Base-by-base conservation (phyloP, 1,140 invertebrate species). In the Manduca sexta region DNA sequence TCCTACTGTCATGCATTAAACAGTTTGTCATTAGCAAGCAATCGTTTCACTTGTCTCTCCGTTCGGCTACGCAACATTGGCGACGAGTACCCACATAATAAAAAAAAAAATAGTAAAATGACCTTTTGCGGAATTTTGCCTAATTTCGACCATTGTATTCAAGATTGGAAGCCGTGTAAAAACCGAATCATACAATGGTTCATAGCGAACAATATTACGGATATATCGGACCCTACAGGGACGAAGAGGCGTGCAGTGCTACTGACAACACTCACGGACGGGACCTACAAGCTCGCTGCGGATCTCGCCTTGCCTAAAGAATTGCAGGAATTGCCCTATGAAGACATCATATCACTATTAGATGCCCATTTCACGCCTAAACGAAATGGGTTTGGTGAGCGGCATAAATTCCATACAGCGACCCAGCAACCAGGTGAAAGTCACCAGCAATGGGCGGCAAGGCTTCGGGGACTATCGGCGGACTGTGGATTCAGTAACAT, bases 131-230 rank as follows among this genome's bases (percentile, higher is more conserved):
- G 55, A 6, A 37, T 57, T 42, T 31, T 56, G n/a, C 12, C 39
- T 0, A 52, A 26, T 8, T 57, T 57, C 44, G 43, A 58, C 31
- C 56, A 58, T 34, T 1, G 14, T 2, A 14, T 31, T 8, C 46
- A 58, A 46, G 45, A 52, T 14, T 58, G 55, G 55, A 42, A 35
- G 2, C 43, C n/a, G 10, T 58, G 21, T 39, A 49, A 57, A 30
- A 39, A 13, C 12, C 38, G 54, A 37, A 37, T 56, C 45, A 30
- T 49, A 13, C 47, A 56, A 34, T 50, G 53, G 48, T 56, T 56
- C 33, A 47, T 51, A 33, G 53, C 53, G 10, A 56, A 56, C 30
- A 39, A 56, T 16, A 47, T 56, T 34, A 39, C 14, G 6, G 29
- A 30, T 0, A 29, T 33, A 34, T 34, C 42, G 17, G 43, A 55